phyloP scores from a whole-genome alignment of 2,888 invertebrate genomes.

The Craniophora ligustri region DNA sequence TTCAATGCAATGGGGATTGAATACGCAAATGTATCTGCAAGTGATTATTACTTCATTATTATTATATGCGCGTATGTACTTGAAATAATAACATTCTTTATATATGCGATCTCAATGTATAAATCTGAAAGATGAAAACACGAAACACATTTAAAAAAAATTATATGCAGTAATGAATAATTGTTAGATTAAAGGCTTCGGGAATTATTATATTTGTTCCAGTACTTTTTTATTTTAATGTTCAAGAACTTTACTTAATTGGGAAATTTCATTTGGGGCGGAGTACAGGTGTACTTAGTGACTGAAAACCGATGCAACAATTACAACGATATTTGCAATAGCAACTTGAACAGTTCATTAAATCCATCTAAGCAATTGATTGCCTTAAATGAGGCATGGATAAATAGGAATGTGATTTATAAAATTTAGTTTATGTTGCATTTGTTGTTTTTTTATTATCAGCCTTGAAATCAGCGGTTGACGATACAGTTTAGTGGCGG shows the following conservation, averaged over 20 bases:
- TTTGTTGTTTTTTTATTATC: conserved; percentile 57
- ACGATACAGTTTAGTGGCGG: conserved; percentile 47
- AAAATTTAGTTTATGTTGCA: conserved; percentile 55
- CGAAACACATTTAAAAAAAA: conserved; percentile 29
- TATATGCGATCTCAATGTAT: conserved; percentile 15
- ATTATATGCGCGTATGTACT: conserved; percentile 2
- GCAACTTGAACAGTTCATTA: conserved; percentile 29
- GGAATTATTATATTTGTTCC: conserved; percentile 60
- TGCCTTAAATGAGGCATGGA: conserved; percentile 22
- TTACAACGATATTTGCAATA: conserved; percentile 10
- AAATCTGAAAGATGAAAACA: conserved; percentile 24
- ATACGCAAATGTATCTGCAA: conserved; percentile 4
- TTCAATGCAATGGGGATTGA: conserved; percentile 7
- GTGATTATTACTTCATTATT: conserved; percentile 27
- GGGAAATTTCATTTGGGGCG: conserved; percentile 35
- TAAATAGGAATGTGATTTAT: conserved; percentile 54
- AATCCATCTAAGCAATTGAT: conserved; percentile 27
- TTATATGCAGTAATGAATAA: conserved; percentile 43
- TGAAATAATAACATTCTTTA: conserved; percentile 17
- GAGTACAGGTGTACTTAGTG: conserved; percentile 12
- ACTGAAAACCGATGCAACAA: conserved; percentile 14
- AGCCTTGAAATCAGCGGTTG: conserved; percentile 62
- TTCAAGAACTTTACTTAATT: conserved; percentile 65
- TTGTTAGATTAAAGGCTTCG: conserved; percentile 40
- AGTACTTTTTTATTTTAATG: conserved; percentile 53